Evolutionary conservation across 2,888 invertebrate species (phyloP).

Genomic region (Dynastes tityus): DNA sequence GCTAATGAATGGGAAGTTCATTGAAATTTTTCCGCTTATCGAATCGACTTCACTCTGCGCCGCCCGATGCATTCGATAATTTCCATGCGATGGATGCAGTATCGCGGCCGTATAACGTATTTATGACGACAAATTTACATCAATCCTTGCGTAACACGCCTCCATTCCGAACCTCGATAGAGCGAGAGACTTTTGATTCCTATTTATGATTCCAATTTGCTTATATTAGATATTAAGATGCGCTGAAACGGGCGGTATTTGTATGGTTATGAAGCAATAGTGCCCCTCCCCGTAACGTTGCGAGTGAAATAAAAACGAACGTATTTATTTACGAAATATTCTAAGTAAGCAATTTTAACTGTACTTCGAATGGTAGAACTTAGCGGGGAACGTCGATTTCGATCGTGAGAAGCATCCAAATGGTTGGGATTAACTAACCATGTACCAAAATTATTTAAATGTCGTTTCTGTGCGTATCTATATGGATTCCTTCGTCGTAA

Average conservation of each 20-base stretch:
- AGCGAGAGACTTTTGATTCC: conserved; percentile 8
- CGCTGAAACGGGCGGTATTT: not conserved
- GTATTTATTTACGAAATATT: conserved; percentile 10
- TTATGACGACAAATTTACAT: conserved; percentile 35
- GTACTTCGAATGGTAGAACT: not conserved
- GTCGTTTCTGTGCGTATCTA: not conserved
- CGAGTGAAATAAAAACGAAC: conserved; percentile 7
- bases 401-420: conserved; percentile 1
- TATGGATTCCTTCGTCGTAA: too few species aligned
- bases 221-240: not conserved
- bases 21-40: conserved; percentile 39
- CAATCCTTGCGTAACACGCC: conserved; percentile 28
- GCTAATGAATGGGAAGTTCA: conserved; percentile 37
- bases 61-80: conserved; percentile 24
- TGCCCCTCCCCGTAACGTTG: not conserved
- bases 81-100: conserved; percentile 2
- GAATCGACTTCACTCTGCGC: conserved; percentile 8
- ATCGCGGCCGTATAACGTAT: not conserved
- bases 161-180: not conserved
- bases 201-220: conserved; percentile 15
- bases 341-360: conserved; percentile 8
- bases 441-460: conserved; percentile 8
- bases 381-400: not conserved
- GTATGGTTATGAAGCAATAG: not conserved
- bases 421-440: not conserved